phyloP scores from a whole-genome alignment of 2,888 invertebrate genomes.

The Pseudococcus longispinus region DNA sequence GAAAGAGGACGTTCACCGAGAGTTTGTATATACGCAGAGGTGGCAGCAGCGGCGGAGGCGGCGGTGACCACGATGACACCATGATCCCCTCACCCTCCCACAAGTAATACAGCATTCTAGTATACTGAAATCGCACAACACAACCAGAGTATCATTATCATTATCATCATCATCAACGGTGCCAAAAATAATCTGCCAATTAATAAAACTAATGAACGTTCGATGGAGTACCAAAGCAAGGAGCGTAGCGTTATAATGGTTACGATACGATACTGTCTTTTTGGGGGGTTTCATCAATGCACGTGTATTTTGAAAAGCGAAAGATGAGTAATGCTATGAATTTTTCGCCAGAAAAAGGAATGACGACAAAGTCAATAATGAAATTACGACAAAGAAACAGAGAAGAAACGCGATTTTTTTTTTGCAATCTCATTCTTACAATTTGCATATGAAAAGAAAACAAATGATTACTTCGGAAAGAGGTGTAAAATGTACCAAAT shows the following conservation, averaged over 20 bases:
- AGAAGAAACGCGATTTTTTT: neutral
- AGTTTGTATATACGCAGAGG: neutral
- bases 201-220: conserved; percentile 31
- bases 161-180: neutral
- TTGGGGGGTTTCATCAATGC: neutral
- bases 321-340: neutral
- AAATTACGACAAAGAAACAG: neutral
- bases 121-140: neutral
- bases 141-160: neutral
- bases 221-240: neutral
- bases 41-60: neutral
- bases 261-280: neutral
- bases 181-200: conserved; percentile 31
- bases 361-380: neutral
- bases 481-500: too few species aligned
- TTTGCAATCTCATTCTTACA: neutral
- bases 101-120: neutral
- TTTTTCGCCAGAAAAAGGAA: neutral
- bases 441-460: too few species aligned
- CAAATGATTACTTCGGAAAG: too few species aligned
- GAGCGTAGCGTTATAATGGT: neutral
- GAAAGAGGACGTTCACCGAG: neutral
- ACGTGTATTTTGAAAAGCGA: too few species aligned
- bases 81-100: neutral
- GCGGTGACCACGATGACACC: neutral